These are phyloP conservation scores for Tamandua tetradactyla DNA, from an alignment of 2,797 vertebrate genomes.

Conservation along the genomic window DNA sequence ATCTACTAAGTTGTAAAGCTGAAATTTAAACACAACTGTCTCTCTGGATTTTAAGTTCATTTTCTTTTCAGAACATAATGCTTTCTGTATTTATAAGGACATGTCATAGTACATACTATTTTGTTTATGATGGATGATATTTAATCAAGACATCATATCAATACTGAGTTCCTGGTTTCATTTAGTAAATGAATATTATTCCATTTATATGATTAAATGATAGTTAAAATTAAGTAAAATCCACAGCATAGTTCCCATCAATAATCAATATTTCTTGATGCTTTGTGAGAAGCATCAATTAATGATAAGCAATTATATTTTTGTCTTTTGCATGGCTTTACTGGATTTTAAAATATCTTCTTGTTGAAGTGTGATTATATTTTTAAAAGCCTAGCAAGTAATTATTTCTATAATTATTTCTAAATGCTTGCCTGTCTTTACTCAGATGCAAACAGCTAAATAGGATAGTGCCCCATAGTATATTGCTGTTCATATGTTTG, in stretches of 20 bases:
- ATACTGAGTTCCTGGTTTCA: neutral
- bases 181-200: neutral
- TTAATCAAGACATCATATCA: neutral
- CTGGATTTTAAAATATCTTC: neutral
- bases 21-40: neutral
- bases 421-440: neutral
- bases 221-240: neutral
- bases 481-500: neutral
- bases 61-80: neutral
- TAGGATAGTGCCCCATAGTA: fast-evolving
- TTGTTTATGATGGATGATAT: neutral
- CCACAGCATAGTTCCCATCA: neutral
- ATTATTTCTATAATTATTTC: neutral
- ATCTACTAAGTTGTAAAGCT: neutral
- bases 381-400: neutral
- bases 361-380: neutral
- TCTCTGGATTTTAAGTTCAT: neutral
- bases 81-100: neutral
- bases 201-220: neutral
- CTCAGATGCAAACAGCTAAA: neutral
- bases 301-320: neutral
- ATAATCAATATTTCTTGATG: neutral
- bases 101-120: neutral
- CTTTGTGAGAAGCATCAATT: neutral
- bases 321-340: neutral